Conservation (phyloP, 2,113 vertebrate genomes). For the Lycaon pictus region DNA sequence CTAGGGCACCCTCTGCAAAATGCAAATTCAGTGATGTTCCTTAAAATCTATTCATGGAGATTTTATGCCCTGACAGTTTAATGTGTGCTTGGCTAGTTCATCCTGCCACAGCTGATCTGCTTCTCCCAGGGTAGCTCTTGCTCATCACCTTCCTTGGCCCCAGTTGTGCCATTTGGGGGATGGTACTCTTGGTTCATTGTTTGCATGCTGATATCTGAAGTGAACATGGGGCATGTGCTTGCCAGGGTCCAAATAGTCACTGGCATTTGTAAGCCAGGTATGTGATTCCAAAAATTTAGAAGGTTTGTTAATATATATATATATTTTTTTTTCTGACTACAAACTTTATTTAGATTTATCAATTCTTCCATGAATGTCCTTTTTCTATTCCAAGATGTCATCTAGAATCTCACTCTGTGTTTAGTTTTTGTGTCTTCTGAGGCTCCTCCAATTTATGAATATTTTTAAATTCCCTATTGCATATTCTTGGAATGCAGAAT, state of each 20-base stretch:
- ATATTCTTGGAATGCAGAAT: not conserved
- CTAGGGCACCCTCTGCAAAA: too few relatives aligned
- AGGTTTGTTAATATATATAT: not conserved
- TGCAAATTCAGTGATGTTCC: not conserved
- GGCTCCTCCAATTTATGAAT: not conserved
- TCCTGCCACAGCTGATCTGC: not conserved
- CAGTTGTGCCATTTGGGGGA: not conserved
- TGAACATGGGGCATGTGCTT: not conserved
- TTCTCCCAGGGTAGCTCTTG: not conserved
- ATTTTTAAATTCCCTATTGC: not conserved
- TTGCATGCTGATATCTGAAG: not conserved
- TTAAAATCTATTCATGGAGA: not conserved
- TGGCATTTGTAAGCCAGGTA: not conserved
- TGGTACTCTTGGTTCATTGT: not conserved
- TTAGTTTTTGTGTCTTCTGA: not conserved
- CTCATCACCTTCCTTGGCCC: not conserved
- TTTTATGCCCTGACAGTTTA: not conserved
- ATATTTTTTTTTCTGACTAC: not conserved
- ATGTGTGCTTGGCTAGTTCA: rapidly evolving
- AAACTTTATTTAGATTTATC: not conserved
- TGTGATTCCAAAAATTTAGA: not conserved
- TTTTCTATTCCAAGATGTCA: not conserved
- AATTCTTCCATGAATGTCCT: not conserved
- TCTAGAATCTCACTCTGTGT: not conserved
- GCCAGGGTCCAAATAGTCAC: not conserved